phyloP scores from a whole-genome alignment of 1,140 invertebrate genomes.

The Wiebesia pumilae region DNA sequence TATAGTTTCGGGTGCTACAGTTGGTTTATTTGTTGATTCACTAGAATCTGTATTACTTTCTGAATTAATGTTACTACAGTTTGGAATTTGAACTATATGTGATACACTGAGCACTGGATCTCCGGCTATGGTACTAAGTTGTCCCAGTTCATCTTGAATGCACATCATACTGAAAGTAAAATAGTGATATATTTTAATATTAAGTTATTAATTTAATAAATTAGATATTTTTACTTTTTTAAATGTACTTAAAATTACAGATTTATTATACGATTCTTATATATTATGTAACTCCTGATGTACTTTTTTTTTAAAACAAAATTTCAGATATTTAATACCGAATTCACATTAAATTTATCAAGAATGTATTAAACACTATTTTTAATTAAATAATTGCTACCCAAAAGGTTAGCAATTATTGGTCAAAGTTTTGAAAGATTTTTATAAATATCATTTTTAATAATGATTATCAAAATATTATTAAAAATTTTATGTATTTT shows the following conservation, averaged over 20 bases:
- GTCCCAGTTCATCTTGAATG: conserved; percentile 80
- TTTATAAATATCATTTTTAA: no score
- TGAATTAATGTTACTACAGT: conserved; percentile 66
- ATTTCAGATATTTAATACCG: no score
- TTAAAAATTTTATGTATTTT: no score
- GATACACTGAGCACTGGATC: conserved; percentile 65
- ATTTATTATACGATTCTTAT: no score
- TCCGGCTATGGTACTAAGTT: conserved; percentile 73
- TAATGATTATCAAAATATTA: no score
- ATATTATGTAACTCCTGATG: no score
- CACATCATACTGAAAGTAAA: conserved; percentile 78
- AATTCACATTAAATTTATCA: no score
- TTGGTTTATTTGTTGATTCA: conserved; percentile 66
- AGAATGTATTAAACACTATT: no score
- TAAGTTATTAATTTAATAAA: not conserved
- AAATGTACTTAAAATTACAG: not conserved
- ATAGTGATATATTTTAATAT: conserved; percentile 3
- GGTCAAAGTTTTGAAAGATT: no score
- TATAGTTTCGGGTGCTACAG: conserved; percentile 62
- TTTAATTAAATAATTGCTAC: no score
- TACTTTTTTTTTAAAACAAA: no score
- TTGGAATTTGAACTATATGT: conserved; percentile 69
- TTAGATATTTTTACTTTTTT: not conserved
- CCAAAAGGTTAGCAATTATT: no score
- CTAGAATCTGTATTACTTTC: conserved; percentile 65